Evolutionary conservation across 2,113 vertebrate genomes (phyloP).

Genomic region (Nyctereutes procyonoides): DNA sequence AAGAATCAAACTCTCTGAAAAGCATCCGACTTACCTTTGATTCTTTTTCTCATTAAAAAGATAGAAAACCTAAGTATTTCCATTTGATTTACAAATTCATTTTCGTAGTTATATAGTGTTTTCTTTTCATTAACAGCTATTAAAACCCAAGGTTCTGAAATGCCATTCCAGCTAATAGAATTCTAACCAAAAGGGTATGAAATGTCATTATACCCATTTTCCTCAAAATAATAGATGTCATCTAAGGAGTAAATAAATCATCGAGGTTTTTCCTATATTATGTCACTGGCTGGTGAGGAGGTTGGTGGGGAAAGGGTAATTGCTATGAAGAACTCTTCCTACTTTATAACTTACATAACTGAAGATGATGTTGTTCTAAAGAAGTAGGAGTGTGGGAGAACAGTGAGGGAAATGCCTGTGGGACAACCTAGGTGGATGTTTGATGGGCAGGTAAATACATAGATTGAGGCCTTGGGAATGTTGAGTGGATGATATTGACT

Average conservation of each 20-base stretch:
- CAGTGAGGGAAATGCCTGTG: not conserved
- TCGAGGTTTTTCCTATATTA: not conserved
- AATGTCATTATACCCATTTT: not conserved
- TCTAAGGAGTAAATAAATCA: not conserved
- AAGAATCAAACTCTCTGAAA: not conserved
- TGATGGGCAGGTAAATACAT: not conserved
- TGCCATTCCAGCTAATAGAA: not conserved
- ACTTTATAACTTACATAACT: not conserved
- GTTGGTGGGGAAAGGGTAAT: not conserved
- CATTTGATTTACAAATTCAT: conserved; percentile 5
- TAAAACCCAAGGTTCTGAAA: not conserved
- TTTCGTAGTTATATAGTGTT: not conserved
- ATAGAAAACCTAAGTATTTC: not conserved
- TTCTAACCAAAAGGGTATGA: not conserved
- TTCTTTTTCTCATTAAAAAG: conserved; percentile 12
- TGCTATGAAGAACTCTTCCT: not conserved
- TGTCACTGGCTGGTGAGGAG: not conserved
- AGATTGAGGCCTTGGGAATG: not conserved
- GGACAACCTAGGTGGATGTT: not conserved
- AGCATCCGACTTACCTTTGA: not conserved
- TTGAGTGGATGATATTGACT: not conserved
- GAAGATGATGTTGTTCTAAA: not conserved
- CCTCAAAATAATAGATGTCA: not conserved
- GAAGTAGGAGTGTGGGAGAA: not conserved
- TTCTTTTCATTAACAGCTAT: not conserved